phyloP scores from a whole-genome alignment of 2,113 vertebrate genomes.

The Hyperopisus bebe region DNA sequence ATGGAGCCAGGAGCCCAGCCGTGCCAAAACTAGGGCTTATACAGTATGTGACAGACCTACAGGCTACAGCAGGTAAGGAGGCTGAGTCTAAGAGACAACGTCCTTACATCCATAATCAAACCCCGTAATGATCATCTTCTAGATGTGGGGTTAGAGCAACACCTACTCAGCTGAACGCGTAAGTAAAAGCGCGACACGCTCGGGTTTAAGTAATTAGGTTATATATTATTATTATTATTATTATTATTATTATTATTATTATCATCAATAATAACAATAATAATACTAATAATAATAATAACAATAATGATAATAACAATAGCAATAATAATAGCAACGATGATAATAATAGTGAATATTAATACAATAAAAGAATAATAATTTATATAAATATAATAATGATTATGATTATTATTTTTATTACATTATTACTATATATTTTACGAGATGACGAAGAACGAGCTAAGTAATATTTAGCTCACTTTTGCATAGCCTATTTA shows the following conservation, averaged over 20 bases:
- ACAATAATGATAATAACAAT: too few relatives aligned
- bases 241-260: too few relatives aligned
- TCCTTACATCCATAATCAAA: not conserved
- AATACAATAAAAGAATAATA: too few relatives aligned
- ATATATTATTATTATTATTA: not conserved
- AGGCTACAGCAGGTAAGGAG: not conserved
- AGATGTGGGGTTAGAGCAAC: not conserved
- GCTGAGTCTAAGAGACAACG: not conserved
- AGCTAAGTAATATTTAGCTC: not conserved
- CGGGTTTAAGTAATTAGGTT: not conserved
- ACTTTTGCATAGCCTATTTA: not conserved
- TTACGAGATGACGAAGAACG: not conserved
- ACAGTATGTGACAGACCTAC: not conserved
- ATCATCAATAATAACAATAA: too few relatives aligned
- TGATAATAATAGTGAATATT: too few relatives aligned
- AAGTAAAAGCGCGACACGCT: not conserved
- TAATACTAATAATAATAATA: not conserved
- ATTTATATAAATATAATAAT: too few relatives aligned
- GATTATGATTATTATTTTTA: not conserved
- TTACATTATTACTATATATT: not conserved
- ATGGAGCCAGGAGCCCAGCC: not conserved
- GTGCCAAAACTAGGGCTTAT: not conserved
- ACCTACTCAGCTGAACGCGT: not conserved
- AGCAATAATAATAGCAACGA: too few relatives aligned
- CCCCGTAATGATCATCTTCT: not conserved